phyloP scores from a whole-genome alignment of 2,113 vertebrate genomes.

The Nansenia antarctica region DNA sequence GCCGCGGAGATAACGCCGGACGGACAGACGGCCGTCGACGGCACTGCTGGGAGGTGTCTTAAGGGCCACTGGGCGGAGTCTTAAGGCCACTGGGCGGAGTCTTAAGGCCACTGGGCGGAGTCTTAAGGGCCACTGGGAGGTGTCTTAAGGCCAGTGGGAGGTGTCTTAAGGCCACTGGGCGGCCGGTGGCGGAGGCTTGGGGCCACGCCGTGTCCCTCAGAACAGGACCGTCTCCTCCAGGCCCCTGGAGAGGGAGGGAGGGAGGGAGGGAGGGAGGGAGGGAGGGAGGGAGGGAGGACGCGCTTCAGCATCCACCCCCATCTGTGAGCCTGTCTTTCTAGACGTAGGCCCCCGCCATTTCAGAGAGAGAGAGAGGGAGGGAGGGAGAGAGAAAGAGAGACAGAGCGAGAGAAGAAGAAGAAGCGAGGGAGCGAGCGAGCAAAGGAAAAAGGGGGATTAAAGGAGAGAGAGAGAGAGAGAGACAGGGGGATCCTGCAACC shows the following conservation, averaged over 20 bases:
- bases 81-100: too few species aligned
- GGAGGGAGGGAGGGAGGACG: constrained; percentile 30
- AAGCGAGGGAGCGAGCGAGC: constrained; percentile 19
- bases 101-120: too few species aligned
- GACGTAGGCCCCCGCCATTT: constrained; percentile 16
- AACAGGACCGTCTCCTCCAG: not conserved
- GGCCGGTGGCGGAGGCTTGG: constrained; percentile 37
- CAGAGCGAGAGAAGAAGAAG: not conserved
- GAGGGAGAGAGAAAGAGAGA: not conserved
- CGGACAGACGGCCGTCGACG: constrained; percentile 55
- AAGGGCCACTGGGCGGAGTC: too few species aligned
- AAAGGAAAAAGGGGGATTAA: constrained; percentile 42
- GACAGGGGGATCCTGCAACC: too few species aligned
- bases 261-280: too few species aligned
- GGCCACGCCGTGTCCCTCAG: not conserved
- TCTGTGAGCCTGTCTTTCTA: constrained; percentile 51
- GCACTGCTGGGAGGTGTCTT: too few species aligned
- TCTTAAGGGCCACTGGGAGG: too few species aligned
- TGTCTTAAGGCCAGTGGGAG: too few species aligned
- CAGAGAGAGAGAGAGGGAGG: not conserved
- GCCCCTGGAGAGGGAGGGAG: constrained; percentile 6
- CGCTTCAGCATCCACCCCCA: constrained; percentile 25
- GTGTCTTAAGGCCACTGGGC: too few species aligned
- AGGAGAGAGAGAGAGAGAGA: constrained; percentile 22
- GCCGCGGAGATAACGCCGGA: not conserved